phyloP scores from a whole-genome alignment of 2,797 vertebrate genomes.

The Gephyroberyx darwinii region DNA sequence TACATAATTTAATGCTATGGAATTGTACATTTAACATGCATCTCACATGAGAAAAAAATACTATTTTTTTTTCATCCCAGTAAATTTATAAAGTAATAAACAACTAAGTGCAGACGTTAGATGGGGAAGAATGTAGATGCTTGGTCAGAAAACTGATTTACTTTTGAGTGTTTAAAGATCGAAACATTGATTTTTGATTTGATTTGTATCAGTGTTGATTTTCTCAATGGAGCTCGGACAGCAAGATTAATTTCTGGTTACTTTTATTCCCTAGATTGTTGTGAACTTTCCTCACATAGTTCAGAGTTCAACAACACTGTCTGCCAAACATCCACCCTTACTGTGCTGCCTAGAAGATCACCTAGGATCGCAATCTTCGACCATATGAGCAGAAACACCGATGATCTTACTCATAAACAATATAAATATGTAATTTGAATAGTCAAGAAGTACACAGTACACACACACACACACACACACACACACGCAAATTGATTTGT shows the following conservation, averaged over 20 bases:
- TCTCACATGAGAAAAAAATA: neutral
- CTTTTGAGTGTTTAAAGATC: constrained; percentile 42
- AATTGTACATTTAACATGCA: constrained; percentile 6
- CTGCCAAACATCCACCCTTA: constrained; percentile 51
- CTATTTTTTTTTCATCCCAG: constrained; percentile 8
- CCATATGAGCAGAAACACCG: constrained; percentile 41
- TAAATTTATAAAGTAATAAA: neutral
- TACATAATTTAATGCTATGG: neutral
- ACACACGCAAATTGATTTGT: constrained; percentile 53
- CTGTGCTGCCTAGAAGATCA: constrained; percentile 32
- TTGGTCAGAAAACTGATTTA: constrained; percentile 43
- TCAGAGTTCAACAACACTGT: constrained; percentile 54
- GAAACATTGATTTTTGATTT: constrained; percentile 41
- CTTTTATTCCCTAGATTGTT: constrained; percentile 58
- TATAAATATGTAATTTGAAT: constrained; percentile 53
- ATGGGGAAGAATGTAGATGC: neutral
- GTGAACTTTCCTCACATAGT: constrained; percentile 48
- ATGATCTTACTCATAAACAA: constrained; percentile 46
- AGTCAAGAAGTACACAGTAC: constrained; percentile 32
- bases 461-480: constrained; percentile 35
- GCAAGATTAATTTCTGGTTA: constrained; percentile 49
- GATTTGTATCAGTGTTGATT: constrained; percentile 49
- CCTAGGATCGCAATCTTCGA: constrained; percentile 45
- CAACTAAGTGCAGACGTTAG: neutral
- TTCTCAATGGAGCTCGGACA: constrained; percentile 51